Base-by-base conservation (phyloP, 2,888 invertebrate species). In the Machimus rusticus region DNA sequence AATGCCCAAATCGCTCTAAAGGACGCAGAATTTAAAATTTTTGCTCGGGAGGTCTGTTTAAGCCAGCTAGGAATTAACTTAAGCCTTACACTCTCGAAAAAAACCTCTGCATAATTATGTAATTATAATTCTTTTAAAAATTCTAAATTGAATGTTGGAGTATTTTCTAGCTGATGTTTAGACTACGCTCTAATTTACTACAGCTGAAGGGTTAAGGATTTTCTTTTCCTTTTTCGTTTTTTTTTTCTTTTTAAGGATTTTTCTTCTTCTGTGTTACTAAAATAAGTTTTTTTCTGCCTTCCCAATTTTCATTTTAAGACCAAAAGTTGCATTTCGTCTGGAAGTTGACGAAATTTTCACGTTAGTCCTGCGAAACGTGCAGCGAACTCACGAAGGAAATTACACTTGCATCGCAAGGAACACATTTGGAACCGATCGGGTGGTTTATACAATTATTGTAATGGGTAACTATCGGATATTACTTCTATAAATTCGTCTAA, bases 391-490 rank as follows among this genome's bases (percentile, higher is more conserved):
- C 88, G 93, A 94, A 89, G 94, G 94, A 14, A 94, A 94, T 90
- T 94, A 94, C 90, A 93, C 94, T 2, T 94, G 94, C 89, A 92
- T 93, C 76, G 94, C 93, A 3, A 92, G 93, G 81, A 94, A 94
- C 90, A 91, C 93, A 0, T 91, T 93, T 34, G 94, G 94, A 0
- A 93, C 93, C 1, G 94, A 94, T 91, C 93, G 93, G 77, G 94
- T 94, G 86, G 92, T 93, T 31, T 94, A 94, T 90, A 93, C 93
- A 82, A 90, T 94, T 8, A 93, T 93, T 89, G 93, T 94, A 23
- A 94, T 94, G 93, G 94, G 94, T 94, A 91, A 89, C 77, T 31
- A 37, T 66, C 12, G 3, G 12, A 51, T 8, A 51, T 51, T n/a
- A 16, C 16, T 16, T 9, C 5, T 51, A 46, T 51, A 5, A n/a